Percentiles rank a stretch among this genome's conserved stretches.
Conservation (phyloP, 2,888 invertebrate species). For the Limnephilus auricula region DNA sequence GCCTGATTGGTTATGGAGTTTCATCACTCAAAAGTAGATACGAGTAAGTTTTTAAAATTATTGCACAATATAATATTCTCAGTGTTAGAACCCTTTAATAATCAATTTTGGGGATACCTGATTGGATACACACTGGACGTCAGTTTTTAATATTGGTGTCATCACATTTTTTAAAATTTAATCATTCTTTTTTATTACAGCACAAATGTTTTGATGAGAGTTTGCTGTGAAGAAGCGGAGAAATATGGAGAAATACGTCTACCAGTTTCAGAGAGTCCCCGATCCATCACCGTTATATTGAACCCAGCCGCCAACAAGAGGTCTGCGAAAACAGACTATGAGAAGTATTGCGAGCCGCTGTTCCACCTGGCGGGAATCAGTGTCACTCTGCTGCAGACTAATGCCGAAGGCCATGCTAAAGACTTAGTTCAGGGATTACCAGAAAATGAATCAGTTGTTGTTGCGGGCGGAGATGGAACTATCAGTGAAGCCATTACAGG, state of each 20-base stretch:
- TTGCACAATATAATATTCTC: slow-evolving; percentile 22
- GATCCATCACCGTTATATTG: slow-evolving; percentile 90
- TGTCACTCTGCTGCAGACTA: slow-evolving; percentile 87
- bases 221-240: slow-evolving; percentile 87
- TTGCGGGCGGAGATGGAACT: slow-evolving; percentile 97
- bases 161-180: too few relatives aligned
- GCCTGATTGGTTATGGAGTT: slow-evolving; percentile 83
- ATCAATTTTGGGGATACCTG: too few relatives aligned
- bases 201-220: slow-evolving; percentile 86
- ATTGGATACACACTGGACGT: too few relatives aligned
- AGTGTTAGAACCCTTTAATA: background rate
- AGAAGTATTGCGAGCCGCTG: slow-evolving; percentile 95
- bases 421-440: slow-evolving; percentile 86
- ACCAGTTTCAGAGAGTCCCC: slow-evolving; percentile 79
- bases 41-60: slow-evolving; percentile 79
- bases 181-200: slow-evolving; percentile 74
- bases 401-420: slow-evolving; percentile 92
- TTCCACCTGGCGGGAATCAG: slow-evolving; percentile 93
- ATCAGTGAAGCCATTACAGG: slow-evolving; percentile 90
- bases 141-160: too few relatives aligned
- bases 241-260: slow-evolving; percentile 83
- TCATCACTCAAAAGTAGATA: slow-evolving; percentile 84
- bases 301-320: slow-evolving; percentile 94
- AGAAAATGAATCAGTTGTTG: slow-evolving; percentile 89
- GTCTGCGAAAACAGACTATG: slow-evolving; percentile 83